phyloP scores from a whole-genome alignment of 2,797 vertebrate species.

The Nothura maculosa region DNA sequence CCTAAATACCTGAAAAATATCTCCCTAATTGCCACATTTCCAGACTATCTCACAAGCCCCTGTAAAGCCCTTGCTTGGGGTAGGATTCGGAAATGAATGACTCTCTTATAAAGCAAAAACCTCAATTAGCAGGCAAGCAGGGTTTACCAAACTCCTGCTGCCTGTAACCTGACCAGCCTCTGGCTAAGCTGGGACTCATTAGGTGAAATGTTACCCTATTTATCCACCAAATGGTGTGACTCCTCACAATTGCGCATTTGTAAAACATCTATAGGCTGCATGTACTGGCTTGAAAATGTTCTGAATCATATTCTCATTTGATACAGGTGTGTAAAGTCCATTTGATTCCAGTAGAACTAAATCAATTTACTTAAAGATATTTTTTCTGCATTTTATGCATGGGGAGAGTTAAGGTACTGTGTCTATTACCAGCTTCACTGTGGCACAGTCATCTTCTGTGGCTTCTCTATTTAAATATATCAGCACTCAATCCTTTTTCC shows the following conservation, averaged over 20 bases:
- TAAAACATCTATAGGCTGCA: slow-evolving; percentile 5
- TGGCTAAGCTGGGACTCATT: not conserved
- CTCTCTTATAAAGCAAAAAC: not conserved
- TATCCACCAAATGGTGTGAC: not conserved
- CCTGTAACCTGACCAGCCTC: not conserved
- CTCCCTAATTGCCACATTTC: not conserved
- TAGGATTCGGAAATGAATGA: not conserved
- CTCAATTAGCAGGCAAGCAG: not conserved
- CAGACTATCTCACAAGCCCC: not conserved
- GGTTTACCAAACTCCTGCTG: not conserved
- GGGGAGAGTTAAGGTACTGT: not conserved
- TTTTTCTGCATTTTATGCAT: not conserved
- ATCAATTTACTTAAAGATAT: not conserved
- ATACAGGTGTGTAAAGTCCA: not conserved
- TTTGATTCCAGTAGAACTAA: not conserved
- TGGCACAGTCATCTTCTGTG: not conserved
- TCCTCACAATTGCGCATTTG: not conserved
- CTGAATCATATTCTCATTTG: not conserved
- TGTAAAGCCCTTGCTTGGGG: not conserved
- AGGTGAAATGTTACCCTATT: not conserved
- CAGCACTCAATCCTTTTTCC: not conserved
- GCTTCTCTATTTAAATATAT: not conserved
- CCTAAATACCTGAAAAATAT: not conserved
- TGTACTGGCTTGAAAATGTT: not conserved
- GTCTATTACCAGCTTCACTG: not conserved